These are phyloP conservation scores for Garra rufa DNA, from an alignment of 2,113 vertebrate genomes.

Conservation along the genomic window DNA sequence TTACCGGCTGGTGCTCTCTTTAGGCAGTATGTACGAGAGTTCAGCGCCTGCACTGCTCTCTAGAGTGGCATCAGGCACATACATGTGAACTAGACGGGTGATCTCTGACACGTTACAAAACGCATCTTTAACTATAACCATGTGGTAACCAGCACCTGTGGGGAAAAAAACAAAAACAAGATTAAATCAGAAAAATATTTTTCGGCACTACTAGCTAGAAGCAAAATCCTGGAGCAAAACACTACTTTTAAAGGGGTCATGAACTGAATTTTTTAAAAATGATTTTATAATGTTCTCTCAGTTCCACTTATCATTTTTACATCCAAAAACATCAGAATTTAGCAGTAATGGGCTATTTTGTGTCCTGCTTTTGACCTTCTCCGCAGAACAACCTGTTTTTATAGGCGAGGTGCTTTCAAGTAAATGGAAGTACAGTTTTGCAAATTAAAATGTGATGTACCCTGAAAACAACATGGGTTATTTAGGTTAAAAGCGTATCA, in stretches of 20 bases:
- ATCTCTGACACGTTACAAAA: conserved; percentile 89
- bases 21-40: conserved; percentile 93
- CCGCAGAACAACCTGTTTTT: background rate
- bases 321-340: background rate
- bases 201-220: background rate
- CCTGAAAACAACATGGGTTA: no score
- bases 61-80: conserved; percentile 88
- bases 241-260: background rate
- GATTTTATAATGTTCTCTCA: background rate
- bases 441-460: background rate
- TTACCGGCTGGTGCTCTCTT: conserved; percentile 93
- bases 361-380: background rate
- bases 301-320: background rate
- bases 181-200: background rate
- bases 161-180: conserved; percentile 5
- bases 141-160: conserved; percentile 97
- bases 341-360: background rate
- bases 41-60: conserved; percentile 94
- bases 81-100: conserved; percentile 87
- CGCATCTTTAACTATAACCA: conserved; percentile 96
- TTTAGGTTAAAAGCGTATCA: background rate
- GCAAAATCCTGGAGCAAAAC: background rate
- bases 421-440: background rate
- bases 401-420: background rate
- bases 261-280: background rate